These are phyloP conservation scores for Miniopterus natalensis DNA, from an alignment of 2,113 vertebrate genomes.

Conservation along the genomic window DNA sequence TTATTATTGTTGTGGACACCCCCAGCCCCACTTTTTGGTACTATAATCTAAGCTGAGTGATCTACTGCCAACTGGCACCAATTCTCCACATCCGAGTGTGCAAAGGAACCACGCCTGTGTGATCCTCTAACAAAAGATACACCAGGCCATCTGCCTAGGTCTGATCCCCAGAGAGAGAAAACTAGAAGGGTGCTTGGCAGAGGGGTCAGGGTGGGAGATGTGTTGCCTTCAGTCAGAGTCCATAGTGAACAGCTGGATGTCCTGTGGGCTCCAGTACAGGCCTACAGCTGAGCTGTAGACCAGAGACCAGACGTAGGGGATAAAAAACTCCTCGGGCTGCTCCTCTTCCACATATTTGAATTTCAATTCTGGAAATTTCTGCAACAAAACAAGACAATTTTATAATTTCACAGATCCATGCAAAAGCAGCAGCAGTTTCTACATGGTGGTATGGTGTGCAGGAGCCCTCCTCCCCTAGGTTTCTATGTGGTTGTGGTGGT, in stretches of 20 bases:
- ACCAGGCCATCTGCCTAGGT: slow-evolving; percentile 5
- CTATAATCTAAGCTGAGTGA: slow-evolving; percentile 19
- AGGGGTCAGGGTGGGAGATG: fast-evolving
- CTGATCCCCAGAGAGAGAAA: background rate
- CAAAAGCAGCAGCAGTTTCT: background rate
- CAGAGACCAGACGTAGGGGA: slow-evolving; percentile 98
- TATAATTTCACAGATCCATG: background rate
- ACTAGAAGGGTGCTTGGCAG: background rate
- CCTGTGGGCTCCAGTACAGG: slow-evolving; percentile 95
- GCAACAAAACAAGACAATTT: slow-evolving; percentile 77
- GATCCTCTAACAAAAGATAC: slow-evolving; percentile 58
- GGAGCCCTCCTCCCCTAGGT: background rate
- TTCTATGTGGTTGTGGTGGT: no score
- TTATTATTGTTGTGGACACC: slow-evolving; percentile 64
- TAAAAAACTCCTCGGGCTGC: slow-evolving; percentile 98
- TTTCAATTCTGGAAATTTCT: slow-evolving; percentile 99
- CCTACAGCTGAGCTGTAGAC: slow-evolving; percentile 96
- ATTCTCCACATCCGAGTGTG: background rate
- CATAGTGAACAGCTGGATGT: slow-evolving; percentile 97
- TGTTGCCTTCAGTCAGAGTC: slow-evolving; percentile 92
- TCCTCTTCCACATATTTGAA: slow-evolving; percentile 99
- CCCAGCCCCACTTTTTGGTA: background rate
- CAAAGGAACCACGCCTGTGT: background rate
- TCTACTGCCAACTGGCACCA: slow-evolving; percentile 28
- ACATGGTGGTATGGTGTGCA: fast-evolving